Base-by-base conservation (phyloP, 2,888 invertebrate species). In the Chironomus tentans region DNA sequence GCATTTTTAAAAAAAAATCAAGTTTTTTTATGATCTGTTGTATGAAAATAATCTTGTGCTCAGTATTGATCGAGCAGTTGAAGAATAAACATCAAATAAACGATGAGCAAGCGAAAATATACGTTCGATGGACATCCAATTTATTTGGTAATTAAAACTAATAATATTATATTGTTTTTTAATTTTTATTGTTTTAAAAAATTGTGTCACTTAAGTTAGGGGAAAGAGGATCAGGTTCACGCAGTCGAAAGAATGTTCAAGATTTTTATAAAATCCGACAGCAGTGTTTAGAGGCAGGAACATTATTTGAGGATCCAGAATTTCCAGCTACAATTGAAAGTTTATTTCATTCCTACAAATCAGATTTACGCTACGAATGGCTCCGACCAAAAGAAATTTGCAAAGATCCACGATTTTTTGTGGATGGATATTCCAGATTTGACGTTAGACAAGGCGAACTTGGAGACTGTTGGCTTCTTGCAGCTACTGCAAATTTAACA, bases 391-490 rank as follows among this genome's bases (percentile, higher is more conserved):
- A 93, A 95, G 94, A 96, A 86, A 92, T 97, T 77, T 85, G 86
- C 78, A 87, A 88, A 68, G 87, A 92, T 79, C 95, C 97, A 0
- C 89, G 92, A 80, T 87, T 96, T 70, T 94, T 96, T 82, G 91
- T 94, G 28, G 95, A 93, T 79, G 96, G 95, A 0, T 95, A 92
- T 83, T 92, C 93, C 62, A 88, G 97, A 76, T 97, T 97, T 85
- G 97, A 97, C 83, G 93, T 97, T 3, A 92, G 93, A 79, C 97
- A 97, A 84, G 96, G 96, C 72, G 95, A 95, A 85, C 84, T 96
- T 18, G 95, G 95, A 15, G 95, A 96, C 82, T 96, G 96, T 82
- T 96, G 96, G 96, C 86, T 95, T 5, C 84, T 95, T 76, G 95
- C 95, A 1, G 97, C 96, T 5, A 92, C 94, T 1, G 95, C 95